Evolutionary conservation across 1,140 invertebrate species (phyloP), one percentile per base, ranked within the genome.

Genomic region (Medauroidea extradentata): DNA sequence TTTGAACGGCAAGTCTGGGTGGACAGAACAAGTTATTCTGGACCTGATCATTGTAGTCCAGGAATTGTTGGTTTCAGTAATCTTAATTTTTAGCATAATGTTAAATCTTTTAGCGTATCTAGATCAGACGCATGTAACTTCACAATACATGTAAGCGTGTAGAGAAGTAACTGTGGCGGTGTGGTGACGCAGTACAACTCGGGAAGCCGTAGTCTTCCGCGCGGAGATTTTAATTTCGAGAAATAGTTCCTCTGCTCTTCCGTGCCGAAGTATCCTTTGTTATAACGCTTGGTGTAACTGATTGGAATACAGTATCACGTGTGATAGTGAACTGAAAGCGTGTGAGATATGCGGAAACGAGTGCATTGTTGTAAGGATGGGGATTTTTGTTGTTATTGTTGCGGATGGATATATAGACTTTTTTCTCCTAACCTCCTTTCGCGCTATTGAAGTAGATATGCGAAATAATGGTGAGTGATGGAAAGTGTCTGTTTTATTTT

Each of bases 391-490:
- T 60, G 59, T 60, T 60, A 60, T 60, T 60, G 52, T 60, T 60
- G 59, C 59, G 59, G 59, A 60, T 55, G 56, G 29, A 81, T 80
- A 76, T 77, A 76, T 79, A 78, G 79, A 76, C 78, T 80, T 81
- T 81, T 81, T 60, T 60, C 34, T 44, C 80, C 80, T 83, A 83
- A 83, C 81, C 81, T 83, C 81, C 78, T 81, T 82, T 81, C 74
- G 81, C 80, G 78, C 81, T 81, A 82, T 81, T 83, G 79, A 78
- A 80, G 79, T 81, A 80, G 79, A 81, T 81, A 82, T 78, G 77
- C 80, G 80, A 69, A 75, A 81, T 80, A 78, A 79, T 82, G 70
- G 71, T 82, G 80, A 80, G 77, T 81, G 80, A 42, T 60, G 51
- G 58, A 58, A 62, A 51, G 55, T 62, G 55, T 54, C 48, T 53